These are phyloP conservation scores for Cosmia trapezina DNA, from an alignment of 2,888 invertebrate genomes.

Conservation along the genomic window DNA sequence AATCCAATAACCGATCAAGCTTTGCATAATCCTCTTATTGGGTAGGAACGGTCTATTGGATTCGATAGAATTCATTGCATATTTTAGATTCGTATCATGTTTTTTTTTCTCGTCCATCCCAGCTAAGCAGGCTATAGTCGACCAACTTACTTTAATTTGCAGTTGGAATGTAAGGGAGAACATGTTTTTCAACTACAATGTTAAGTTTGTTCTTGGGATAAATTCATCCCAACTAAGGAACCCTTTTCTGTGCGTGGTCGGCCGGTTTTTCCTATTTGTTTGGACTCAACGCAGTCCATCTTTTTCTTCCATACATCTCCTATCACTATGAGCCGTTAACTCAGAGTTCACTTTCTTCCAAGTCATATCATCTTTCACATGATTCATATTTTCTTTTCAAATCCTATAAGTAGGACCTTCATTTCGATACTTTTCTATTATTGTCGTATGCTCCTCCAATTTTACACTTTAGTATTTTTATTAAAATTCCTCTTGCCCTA, in stretches of 20 bases:
- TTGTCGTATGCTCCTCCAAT: background rate
- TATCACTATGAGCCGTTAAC: background rate
- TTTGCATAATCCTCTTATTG: constrained; percentile 78
- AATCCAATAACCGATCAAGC: constrained; percentile 76
- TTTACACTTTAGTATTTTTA: constrained; percentile 11
- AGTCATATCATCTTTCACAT: background rate
- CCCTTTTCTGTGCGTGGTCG: too few species aligned
- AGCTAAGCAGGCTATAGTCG: too few species aligned
- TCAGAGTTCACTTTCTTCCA: background rate
- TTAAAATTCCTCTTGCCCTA: constrained; percentile 25
- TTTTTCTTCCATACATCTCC: background rate
- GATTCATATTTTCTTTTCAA: background rate
- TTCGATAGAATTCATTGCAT: constrained; percentile 63
- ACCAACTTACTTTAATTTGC: too few species aligned
- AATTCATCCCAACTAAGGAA: too few species aligned
- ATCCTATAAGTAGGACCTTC: too few species aligned
- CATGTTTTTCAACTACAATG: too few species aligned
- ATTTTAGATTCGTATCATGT: constrained; percentile 47
- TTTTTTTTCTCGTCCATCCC: background rate
- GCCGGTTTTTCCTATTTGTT: background rate
- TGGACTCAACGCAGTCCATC: background rate
- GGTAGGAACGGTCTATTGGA: constrained; percentile 51
- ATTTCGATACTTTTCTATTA: background rate
- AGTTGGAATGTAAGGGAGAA: too few species aligned
- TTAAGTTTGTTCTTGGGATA: too few species aligned